Evolutionary conservation across 1,140 invertebrate species (phyloP).

Genomic region (Micrasema longulum): DNA sequence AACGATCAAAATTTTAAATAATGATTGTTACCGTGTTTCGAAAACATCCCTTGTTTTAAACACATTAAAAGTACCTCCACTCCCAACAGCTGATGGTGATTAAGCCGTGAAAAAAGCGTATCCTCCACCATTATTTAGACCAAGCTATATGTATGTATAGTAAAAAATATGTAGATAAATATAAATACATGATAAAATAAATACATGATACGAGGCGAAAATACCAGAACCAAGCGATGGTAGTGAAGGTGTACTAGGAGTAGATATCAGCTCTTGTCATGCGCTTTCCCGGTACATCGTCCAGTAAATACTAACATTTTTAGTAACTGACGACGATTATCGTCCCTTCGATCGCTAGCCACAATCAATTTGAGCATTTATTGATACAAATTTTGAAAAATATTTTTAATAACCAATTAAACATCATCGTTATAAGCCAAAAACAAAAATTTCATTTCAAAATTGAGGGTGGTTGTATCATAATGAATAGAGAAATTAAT

Average conservation of each 20-base stretch:
- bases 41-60: conserved; percentile 50
- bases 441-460: too few relatives aligned
- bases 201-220: conserved; percentile 42
- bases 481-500: too few relatives aligned
- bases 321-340: neutral
- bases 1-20: conserved; percentile 26
- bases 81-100: conserved; percentile 49
- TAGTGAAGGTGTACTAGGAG: conserved; percentile 42
- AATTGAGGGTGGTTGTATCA: too few relatives aligned
- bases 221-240: conserved; percentile 48
- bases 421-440: too few relatives aligned
- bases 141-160: conserved; percentile 40
- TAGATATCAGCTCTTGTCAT: conserved; percentile 17
- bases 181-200: conserved; percentile 40
- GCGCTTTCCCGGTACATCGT: neutral
- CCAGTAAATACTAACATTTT: neutral
- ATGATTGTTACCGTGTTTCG: conserved; percentile 46
- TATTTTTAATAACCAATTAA: neutral
- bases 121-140: conserved; percentile 47
- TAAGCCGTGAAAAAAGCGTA: conserved; percentile 52
- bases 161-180: conserved; percentile 7
- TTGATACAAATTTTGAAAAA: neutral
- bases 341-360: conserved; percentile 26
- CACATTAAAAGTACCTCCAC: conserved; percentile 52
- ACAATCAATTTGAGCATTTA: conserved; percentile 3